Base-by-base conservation (phyloP, 2,113 vertebrate species). In the Noturus placidus region DNA sequence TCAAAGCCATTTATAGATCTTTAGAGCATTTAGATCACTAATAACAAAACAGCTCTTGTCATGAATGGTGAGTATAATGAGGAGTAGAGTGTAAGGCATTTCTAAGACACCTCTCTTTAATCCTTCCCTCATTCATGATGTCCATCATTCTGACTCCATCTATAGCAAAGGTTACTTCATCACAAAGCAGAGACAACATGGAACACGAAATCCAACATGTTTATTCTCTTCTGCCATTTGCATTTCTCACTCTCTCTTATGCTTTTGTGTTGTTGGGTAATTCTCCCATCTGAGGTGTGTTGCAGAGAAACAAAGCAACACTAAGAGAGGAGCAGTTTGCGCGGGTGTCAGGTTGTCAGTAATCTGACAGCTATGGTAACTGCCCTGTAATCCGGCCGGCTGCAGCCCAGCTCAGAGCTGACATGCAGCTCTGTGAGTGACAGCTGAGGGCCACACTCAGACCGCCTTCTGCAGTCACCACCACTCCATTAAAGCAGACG, bases 401-500 rank as follows among this genome's bases (percentile, higher is more conserved):
- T 99, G 95, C 97, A 98, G 97, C 97, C 97, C 97, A 89, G 97
- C 97, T 98, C 97, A 94, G 91, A 81, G 95, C 97, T 99, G 98
- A 99, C 98, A 99, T 96, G 38, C 88, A 95, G 92, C 95, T 96
- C 95, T 96, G 96, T 99, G 98, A 99, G 96, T 99, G 98, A 99
- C 98, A 99, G 98, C 96, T 99, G 97, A 98, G 96, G 96, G 97
- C 97, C 96, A 90, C 97, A 96, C 97, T 97, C 97, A 97, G 97
- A 95, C 97, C 97, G 96, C 96, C 97, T 97, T 96, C 96, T 97
- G 95, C 97, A 98, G 97, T 99, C 97, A 99, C 98, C 99, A 97
- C 95, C 96, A 97, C 97, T 98, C 98, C 97, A 99, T 99, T 99
- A 98, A 98, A 96, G 97, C 97, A 98, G 97, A 99, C 97, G 98